phyloP scores from a whole-genome alignment of 2,888 invertebrate species.

The Pammene aurita region DNA sequence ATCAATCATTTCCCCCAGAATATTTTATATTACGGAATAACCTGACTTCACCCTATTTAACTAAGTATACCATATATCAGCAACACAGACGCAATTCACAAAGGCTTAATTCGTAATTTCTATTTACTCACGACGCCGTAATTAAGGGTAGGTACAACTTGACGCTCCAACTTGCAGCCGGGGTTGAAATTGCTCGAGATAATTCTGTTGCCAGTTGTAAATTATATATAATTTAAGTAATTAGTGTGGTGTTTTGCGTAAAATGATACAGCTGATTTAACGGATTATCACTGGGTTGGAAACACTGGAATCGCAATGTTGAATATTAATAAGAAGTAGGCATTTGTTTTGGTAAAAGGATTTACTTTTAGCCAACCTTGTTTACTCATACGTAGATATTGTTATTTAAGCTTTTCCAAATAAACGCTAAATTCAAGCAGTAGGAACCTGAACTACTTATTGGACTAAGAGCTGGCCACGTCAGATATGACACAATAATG shows the following conservation, averaged over 20 bases:
- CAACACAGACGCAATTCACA: conserved; percentile 16
- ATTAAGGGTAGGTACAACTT: conserved; percentile 19
- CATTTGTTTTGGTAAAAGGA: neutral
- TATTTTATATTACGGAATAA: too few relatives aligned
- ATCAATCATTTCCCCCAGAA: too few relatives aligned
- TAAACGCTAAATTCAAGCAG: too few relatives aligned
- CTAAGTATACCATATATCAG: conserved; percentile 24
- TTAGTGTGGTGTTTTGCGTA: neutral
- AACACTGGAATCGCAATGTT: neutral
- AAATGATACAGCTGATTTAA: conserved; percentile 9
- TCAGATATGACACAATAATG: too few relatives aligned
- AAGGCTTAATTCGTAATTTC: conserved; percentile 34
- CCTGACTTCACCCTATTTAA: too few relatives aligned
- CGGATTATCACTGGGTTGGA: neutral
- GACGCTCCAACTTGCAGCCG: conserved; percentile 11
- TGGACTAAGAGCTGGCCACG: too few relatives aligned
- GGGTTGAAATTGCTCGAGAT: conserved; percentile 18
- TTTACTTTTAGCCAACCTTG: too few relatives aligned
- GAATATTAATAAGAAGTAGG: neutral
- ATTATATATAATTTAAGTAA: conserved; percentile 15
- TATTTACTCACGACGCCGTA: conserved; percentile 21
- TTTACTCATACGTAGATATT: too few relatives aligned
- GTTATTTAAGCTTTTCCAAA: too few relatives aligned
- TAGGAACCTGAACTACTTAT: too few relatives aligned
- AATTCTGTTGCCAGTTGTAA: conserved; percentile 1